Percentiles rank a stretch among this genome's conserved stretches.
Conservation (phyloP, 2,888 invertebrate genomes). For the Campopleginae sp. region DNA sequence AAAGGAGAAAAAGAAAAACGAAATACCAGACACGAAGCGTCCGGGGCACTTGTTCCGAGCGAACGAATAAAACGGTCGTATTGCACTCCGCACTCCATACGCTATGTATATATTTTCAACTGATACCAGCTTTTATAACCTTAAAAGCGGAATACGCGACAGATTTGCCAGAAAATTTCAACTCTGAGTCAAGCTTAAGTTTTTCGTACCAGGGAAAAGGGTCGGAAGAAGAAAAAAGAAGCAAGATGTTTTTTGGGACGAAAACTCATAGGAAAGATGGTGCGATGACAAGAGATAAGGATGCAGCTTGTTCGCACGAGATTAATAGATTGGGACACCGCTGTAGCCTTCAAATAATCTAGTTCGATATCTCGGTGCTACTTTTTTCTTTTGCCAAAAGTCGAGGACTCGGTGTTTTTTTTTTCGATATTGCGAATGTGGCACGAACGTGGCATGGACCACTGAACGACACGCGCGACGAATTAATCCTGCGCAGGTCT, state of each 20-base stretch:
- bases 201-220: conserved; percentile 6
- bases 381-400: not conserved
- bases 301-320: not conserved
- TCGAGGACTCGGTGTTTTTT: conserved; percentile 5
- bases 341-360: not conserved
- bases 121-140: not conserved
- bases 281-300: too few relatives aligned
- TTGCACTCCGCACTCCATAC: not conserved
- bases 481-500: conserved; percentile 75
- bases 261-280: not conserved
- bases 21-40: conserved; percentile 29
- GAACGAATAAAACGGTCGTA: conserved; percentile 56
- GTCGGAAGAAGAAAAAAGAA: not conserved
- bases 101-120: not conserved
- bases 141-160: conserved; percentile 34
- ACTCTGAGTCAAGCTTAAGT: conserved; percentile 49
- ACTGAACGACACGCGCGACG: conserved; percentile 72
- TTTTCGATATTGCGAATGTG: conserved; percentile 67
- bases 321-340: not conserved
- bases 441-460: conserved; percentile 21
- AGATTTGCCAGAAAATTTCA: conserved; percentile 56
- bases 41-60: conserved; percentile 59
- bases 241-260: not conserved
- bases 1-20: not conserved
- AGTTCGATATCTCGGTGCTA: not conserved